These are phyloP conservation scores for Enteromius mattozi DNA, from an alignment of 2,797 vertebrate species.

Conservation along the genomic window DNA sequence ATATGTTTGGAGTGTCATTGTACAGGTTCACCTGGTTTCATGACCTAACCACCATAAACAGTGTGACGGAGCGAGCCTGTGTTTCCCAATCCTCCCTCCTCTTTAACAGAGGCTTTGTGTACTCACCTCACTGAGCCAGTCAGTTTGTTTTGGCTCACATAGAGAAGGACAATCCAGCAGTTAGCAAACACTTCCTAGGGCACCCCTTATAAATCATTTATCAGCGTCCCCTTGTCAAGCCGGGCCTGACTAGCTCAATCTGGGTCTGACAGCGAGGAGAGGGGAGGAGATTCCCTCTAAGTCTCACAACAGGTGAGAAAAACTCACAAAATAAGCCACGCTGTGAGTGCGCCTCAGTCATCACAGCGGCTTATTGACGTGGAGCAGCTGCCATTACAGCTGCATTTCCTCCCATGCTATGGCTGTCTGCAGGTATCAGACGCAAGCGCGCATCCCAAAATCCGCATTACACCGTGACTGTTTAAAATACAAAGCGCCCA, in stretches of 20 bases:
- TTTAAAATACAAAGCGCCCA: conserved; percentile 57
- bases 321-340: conserved; percentile 44
- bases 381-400: conserved; percentile 34
- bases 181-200: conserved; percentile 74
- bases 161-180: conserved; percentile 65
- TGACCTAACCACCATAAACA: conserved; percentile 24
- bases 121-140: conserved; percentile 57
- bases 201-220: conserved; percentile 67
- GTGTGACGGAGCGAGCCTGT: conserved; percentile 25
- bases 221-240: conserved; percentile 47
- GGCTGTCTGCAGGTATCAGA: conserved; percentile 53
- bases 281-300: conserved; percentile 7
- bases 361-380: conserved; percentile 39
- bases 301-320: conserved; percentile 52
- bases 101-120: conserved; percentile 58
- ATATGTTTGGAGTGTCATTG: background rate
- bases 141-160: conserved; percentile 65
- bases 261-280: conserved; percentile 21
- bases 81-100: conserved; percentile 61
- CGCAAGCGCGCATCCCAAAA: conserved; percentile 62
- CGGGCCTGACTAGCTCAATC: conserved; percentile 45
- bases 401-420: conserved; percentile 32
- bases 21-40: conserved; percentile 20
- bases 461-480: conserved; percentile 68
- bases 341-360: conserved; percentile 13